phyloP scores from a whole-genome alignment of 2,888 invertebrate species.

The Melanophora roralis region DNA sequence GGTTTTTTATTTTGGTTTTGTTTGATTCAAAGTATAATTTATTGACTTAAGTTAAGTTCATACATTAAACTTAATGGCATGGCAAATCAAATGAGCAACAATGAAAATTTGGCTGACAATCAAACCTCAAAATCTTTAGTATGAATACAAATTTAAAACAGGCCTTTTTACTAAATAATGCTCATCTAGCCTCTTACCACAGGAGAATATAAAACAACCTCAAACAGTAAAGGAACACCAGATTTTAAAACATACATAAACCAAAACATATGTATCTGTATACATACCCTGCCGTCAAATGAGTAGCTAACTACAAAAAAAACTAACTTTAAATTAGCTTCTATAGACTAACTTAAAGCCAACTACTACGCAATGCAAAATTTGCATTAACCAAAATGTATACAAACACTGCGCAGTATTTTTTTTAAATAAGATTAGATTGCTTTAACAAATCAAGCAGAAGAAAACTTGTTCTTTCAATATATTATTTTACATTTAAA shows the following conservation, averaged over 20 bases:
- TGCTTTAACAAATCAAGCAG: background rate
- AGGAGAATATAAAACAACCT: background rate
- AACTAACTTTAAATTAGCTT: no score
- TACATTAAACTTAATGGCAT: slow-evolving; percentile 51
- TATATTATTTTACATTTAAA: no score
- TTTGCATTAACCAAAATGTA: no score
- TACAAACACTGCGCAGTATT: no score
- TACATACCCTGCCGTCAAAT: no score
- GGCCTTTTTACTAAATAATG: background rate
- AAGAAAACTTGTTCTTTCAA: no score
- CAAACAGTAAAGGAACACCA: background rate
- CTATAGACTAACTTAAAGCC: no score
- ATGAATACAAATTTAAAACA: background rate
- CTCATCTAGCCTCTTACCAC: background rate
- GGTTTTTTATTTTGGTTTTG: slow-evolving; percentile 11
- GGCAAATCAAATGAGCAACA: slow-evolving; percentile 26
- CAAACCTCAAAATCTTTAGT: slow-evolving; percentile 10
- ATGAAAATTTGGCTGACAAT: background rate
- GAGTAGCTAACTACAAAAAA: no score
- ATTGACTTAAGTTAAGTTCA: slow-evolving; percentile 35
- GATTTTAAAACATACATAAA: slow-evolving; percentile 19
- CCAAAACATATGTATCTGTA: no score
- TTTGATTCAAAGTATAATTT: slow-evolving; percentile 40
- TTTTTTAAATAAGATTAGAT: no score
- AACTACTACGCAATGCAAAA: no score